Base-by-base conservation (phyloP, 2,888 invertebrate genomes). In the Ophion slaviceki region DNA sequence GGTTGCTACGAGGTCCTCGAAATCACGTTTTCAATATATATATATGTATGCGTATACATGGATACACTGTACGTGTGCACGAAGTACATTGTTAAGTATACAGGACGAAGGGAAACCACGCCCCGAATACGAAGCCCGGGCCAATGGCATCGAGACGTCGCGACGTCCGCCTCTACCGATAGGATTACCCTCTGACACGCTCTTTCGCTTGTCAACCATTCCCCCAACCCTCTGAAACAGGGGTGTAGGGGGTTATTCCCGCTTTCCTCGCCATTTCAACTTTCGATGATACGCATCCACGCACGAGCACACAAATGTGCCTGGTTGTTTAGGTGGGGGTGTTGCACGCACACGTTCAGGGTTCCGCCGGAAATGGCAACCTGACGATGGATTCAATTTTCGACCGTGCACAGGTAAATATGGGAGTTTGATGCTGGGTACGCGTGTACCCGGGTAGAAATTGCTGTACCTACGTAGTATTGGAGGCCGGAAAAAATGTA, bases 141-240 rank as follows among this genome's bases (percentile, higher is more conserved):
- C 93, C 93, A 93, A 93, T 93, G 91, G 91, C 90, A 89, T 86
- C 88, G 84, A 91, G 90, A 93, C 90, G 89, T 92, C 92, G 92
- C 93, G 93, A 93, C 91, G 91, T 91, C 91, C 90, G 91, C 92
- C 90, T 92, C 93, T 93, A 92, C 94, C 94, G 93, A 93, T 94
- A 93, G 94, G 93, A 93, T 94, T 94, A 94, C 93, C 93, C 92
- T 94, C 93, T 94, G 94, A 94, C 92, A 92, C 93, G 93, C 91
- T 93, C 92, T 93, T 94, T 93, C 93, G 92, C 91, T 92, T 92
- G 92, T 92, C 92, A 91, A 91, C 90, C 87, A 70, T 84, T 82
- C 77, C 40, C 71, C 71, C 75, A 64, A 32, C 64, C 82, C 67
- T 32, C 47, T 28, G 8, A 36, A 20, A 57, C 68, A 47, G 14